Percentiles rank a stretch among this genome's conserved stretches.
Conservation (phyloP, 1,140 invertebrate species). For the Halesus radiatus region DNA sequence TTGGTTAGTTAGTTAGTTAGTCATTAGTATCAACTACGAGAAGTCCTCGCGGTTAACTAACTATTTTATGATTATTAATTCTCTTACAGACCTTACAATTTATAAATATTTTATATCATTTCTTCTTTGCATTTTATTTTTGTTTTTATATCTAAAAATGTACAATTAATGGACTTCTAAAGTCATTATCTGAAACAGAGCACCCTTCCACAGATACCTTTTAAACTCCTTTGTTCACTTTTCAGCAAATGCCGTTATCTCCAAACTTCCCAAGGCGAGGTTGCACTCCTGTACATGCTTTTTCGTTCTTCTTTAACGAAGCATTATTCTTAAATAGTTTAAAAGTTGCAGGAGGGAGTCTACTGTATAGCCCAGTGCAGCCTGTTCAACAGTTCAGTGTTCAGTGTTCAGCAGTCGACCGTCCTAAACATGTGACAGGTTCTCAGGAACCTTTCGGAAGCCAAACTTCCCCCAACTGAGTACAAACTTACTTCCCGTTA, state of each 20-base stretch:
- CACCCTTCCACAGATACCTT: no score
- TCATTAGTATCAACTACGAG: no score
- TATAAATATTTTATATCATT: no score
- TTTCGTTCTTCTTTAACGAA: constrained; percentile 20
- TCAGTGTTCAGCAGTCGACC: not conserved
- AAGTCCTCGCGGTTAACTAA: no score
- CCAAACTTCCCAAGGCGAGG: not conserved
- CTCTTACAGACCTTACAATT: no score
- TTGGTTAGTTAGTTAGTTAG: no score
- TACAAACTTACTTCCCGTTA: constrained; percentile 17
- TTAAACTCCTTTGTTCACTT: not conserved
- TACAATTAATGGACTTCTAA: no score
- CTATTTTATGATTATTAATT: no score
- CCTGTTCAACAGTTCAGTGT: not conserved
- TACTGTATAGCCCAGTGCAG: not conserved
- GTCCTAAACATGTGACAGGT: constrained; percentile 35
- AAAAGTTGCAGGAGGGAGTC: constrained; percentile 21
- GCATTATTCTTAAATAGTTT: constrained; percentile 31
- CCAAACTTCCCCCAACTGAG: constrained; percentile 3
- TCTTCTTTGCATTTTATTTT: no score
- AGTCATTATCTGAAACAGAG: no score
- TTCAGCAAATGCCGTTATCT: not conserved
- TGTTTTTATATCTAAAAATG: no score
- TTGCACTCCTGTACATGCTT: not conserved
- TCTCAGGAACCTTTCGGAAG: not conserved